phyloP scores from a whole-genome alignment of 2,113 vertebrate species.

The Xyliphius kryptos region DNA sequence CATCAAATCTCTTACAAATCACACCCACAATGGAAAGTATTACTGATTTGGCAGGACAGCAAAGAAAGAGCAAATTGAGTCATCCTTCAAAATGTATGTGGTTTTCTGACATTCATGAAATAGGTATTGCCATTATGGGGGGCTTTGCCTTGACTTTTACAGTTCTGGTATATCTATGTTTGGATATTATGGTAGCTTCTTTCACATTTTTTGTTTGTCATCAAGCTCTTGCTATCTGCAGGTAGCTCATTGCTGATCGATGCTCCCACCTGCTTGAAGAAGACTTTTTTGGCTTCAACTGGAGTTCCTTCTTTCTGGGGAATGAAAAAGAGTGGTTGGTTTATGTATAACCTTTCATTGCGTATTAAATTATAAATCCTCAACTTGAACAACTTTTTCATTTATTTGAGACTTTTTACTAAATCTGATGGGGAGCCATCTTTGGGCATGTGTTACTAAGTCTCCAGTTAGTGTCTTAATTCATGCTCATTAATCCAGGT shows the following conservation, averaged over 20 bases:
- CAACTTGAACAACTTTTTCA: too few relatives aligned
- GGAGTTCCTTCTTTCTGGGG: too few relatives aligned
- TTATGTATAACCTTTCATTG: too few relatives aligned
- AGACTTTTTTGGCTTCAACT: neutral
- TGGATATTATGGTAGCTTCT: constrained; percentile 19
- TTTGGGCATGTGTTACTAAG: too few relatives aligned
- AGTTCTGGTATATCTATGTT: constrained; percentile 28
- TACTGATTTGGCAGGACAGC: constrained; percentile 23
- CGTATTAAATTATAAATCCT: too few relatives aligned
- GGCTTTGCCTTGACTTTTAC: constrained; percentile 46
- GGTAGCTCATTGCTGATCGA: constrained; percentile 23
- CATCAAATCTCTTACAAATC: constrained; percentile 29
- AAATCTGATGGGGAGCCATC: too few relatives aligned
- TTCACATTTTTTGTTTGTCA: constrained; percentile 33
- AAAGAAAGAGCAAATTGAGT: constrained; percentile 38
- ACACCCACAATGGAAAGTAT: constrained; percentile 23
- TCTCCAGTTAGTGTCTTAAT: too few relatives aligned
- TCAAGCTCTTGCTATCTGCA: constrained; percentile 23
- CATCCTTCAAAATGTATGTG: constrained; percentile 41
- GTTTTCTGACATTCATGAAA: constrained; percentile 39
- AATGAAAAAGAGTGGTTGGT: too few relatives aligned
- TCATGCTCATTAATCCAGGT: too few relatives aligned
- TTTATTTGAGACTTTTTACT: too few relatives aligned
- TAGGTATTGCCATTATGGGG: constrained; percentile 37
- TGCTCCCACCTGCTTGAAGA: constrained; percentile 6